These are phyloP conservation scores for Tinamus major DNA, from an alignment of 2,797 vertebrate species.

Conservation along the genomic window DNA sequence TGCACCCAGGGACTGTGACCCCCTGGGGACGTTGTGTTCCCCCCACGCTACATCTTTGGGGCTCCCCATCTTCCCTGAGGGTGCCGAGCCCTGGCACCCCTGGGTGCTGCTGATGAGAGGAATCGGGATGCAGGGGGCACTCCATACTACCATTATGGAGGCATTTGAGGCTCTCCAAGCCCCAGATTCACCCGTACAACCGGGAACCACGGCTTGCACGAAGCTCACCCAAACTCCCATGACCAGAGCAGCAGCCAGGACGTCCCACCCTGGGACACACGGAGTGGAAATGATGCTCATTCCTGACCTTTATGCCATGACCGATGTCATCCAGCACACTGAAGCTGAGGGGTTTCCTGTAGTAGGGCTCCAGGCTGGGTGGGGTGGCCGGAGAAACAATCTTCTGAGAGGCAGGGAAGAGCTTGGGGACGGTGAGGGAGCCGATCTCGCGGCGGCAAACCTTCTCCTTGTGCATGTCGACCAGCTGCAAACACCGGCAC, in stretches of 20 bases:
- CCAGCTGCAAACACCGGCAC: constrained; percentile 72
- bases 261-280: too few species aligned
- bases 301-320: constrained; percentile 85
- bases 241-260: too few species aligned
- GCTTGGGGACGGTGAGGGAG: constrained; percentile 72
- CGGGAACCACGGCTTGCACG: fast-evolving
- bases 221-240: fast-evolving
- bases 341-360: constrained; percentile 85
- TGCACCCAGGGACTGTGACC: fast-evolving
- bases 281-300: too few species aligned
- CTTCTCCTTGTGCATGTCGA: constrained; percentile 87
- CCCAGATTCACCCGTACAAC: not conserved
- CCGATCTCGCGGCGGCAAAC: constrained; percentile 87
- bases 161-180: not conserved
- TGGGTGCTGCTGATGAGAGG: not conserved
- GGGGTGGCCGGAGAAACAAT: constrained; percentile 68
- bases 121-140: not conserved
- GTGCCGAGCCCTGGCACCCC: not conserved
- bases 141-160: not conserved
- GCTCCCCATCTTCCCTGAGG: not conserved
- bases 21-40: too few species aligned
- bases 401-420: constrained; percentile 62
- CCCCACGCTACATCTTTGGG: too few species aligned
- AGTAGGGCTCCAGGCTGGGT: constrained; percentile 78
- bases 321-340: constrained; percentile 83